phyloP scores from a whole-genome alignment of 2,113 vertebrate species.

The Hemiprocne comata region DNA sequence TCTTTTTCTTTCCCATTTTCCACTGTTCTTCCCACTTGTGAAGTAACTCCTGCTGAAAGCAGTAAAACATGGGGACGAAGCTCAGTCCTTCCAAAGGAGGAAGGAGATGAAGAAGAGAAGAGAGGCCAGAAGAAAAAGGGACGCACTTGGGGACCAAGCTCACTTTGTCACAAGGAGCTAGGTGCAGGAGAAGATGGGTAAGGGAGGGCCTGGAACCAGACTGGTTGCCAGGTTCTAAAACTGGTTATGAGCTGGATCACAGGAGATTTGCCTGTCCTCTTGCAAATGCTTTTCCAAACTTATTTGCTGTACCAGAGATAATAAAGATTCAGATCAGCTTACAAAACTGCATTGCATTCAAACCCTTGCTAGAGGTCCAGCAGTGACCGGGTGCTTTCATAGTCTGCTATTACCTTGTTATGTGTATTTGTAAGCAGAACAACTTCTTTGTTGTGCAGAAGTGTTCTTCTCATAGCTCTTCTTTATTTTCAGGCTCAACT shows the following conservation, averaged over 20 bases:
- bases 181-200: constrained; percentile 87
- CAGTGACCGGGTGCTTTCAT: background rate
- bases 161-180: constrained; percentile 81
- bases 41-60: constrained; percentile 90
- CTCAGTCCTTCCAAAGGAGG: constrained; percentile 82
- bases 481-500: background rate
- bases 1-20: background rate
- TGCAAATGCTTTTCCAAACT: background rate
- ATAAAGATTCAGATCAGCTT: background rate
- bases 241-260: background rate
- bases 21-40: background rate
- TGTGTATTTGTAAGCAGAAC: background rate
- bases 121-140: constrained; percentile 91
- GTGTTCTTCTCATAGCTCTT: background rate
- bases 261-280: background rate
- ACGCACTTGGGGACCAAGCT: constrained; percentile 81
- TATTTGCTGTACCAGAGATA: background rate
- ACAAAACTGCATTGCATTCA: background rate
- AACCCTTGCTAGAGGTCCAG: background rate
- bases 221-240: background rate
- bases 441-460: background rate
- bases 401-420: background rate
- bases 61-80: constrained; percentile 84
- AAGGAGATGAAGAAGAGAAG: constrained; percentile 88
- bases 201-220: background rate